Conservation (phyloP, 2,888 invertebrate species). For the Coelopa pilipes region DNA sequence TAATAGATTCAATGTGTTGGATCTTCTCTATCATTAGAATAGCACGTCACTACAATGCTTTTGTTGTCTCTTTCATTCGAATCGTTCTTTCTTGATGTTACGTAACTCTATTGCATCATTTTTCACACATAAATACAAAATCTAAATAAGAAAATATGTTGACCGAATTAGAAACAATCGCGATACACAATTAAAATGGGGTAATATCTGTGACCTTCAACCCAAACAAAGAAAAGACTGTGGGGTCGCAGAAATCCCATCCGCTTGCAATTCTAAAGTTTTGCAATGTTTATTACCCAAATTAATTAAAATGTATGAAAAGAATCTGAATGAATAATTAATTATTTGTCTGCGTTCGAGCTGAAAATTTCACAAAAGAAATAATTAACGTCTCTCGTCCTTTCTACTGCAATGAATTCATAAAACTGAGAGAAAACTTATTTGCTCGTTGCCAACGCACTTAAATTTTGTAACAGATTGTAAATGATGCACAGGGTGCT, state of each 20-base stretch:
- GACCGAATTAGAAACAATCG: not conserved
- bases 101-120: not conserved
- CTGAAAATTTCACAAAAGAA: constrained; percentile 14
- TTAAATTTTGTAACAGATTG: constrained; percentile 22
- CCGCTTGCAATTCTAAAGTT: not conserved
- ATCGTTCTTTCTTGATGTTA: not conserved
- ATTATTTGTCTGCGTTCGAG: not conserved
- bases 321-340: not conserved
- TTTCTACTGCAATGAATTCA: constrained; percentile 7
- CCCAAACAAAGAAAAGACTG: constrained; percentile 33
- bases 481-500: constrained; percentile 6
- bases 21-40: constrained; percentile 18
- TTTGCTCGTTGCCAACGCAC: not conserved
- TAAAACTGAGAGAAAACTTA: constrained; percentile 18
- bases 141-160: not conserved
- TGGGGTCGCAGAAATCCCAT: not conserved
- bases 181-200: not conserved
- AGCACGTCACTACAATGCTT: not conserved
- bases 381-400: not conserved
- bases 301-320: too few species aligned
- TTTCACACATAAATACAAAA: not conserved
- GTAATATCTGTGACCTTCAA: constrained; percentile 15
- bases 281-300: too few species aligned
- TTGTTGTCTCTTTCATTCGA: not conserved
- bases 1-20: constrained; percentile 14